Percentiles rank a stretch among this genome's conserved stretches.
Conservation (phyloP, 2,888 invertebrate genomes). For the Luperina nickerlii region DNA sequence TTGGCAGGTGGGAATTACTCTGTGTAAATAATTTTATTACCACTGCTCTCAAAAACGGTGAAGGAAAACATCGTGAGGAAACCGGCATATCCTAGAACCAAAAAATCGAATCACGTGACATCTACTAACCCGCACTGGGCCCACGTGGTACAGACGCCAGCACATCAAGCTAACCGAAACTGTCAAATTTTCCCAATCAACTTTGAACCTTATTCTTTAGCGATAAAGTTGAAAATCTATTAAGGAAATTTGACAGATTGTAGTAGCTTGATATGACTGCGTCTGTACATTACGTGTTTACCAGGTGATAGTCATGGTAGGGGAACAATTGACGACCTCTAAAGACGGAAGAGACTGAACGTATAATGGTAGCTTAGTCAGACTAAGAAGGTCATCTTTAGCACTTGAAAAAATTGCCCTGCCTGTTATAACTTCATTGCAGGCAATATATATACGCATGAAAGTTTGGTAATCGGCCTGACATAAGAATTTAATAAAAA, state of each 20-base stretch:
- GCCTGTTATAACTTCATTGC: no score
- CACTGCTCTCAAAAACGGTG: not conserved
- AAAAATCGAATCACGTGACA: not conserved
- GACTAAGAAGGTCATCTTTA: not conserved
- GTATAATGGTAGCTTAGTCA: not conserved
- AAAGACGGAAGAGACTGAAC: not conserved
- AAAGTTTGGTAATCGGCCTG: not conserved
- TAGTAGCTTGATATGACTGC: no score
- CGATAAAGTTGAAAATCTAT: no score
- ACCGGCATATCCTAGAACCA: not conserved
- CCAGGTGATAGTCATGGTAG: not conserved
- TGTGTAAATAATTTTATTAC: not conserved
- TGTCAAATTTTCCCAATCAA: no score
- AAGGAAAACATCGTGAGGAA: not conserved
- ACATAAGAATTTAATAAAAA: no score
- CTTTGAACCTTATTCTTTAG: no score
- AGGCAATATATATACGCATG: not conserved
- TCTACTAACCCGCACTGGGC: not conserved
- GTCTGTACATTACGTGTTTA: not conserved
- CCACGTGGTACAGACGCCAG: no score
- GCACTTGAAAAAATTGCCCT: no score
- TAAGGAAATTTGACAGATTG: no score
- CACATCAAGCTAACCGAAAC: no score
- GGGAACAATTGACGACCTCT: not conserved
- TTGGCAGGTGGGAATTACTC: not conserved